phyloP scores from a whole-genome alignment of 2,797 vertebrate species.

The Monodelphis domestica region DNA sequence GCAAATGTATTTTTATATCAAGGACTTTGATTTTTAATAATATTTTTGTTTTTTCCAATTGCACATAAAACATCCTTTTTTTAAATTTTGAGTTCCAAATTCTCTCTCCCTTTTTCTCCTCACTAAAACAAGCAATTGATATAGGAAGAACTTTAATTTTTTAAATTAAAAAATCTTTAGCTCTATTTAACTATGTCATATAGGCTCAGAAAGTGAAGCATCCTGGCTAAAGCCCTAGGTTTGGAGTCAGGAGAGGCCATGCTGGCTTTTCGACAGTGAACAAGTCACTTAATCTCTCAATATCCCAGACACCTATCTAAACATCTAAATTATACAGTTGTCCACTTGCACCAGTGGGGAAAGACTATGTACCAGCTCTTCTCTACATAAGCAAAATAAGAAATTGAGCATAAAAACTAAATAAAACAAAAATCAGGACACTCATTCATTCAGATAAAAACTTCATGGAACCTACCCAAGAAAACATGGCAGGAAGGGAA shows the following conservation, averaged over 20 bases:
- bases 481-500: background rate
- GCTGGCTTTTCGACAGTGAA: background rate
- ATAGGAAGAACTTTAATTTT: background rate
- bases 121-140: no score
- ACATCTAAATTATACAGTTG: background rate
- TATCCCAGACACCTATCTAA: background rate
- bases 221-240: background rate
- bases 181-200: background rate
- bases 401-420: background rate
- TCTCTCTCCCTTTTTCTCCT: no score
- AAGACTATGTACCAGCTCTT: background rate
- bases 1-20: background rate
- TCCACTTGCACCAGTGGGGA: background rate
- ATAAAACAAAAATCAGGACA: background rate
- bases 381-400: background rate
- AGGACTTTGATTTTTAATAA: background rate
- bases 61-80: no score
- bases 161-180: background rate
- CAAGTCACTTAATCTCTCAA: background rate
- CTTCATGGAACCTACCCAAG: background rate
- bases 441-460: background rate
- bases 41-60: no score
- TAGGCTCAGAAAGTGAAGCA: background rate
- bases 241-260: background rate
- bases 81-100: no score